phyloP scores from a whole-genome alignment of 2,888 invertebrate genomes.

The Endomychus coccineus region DNA sequence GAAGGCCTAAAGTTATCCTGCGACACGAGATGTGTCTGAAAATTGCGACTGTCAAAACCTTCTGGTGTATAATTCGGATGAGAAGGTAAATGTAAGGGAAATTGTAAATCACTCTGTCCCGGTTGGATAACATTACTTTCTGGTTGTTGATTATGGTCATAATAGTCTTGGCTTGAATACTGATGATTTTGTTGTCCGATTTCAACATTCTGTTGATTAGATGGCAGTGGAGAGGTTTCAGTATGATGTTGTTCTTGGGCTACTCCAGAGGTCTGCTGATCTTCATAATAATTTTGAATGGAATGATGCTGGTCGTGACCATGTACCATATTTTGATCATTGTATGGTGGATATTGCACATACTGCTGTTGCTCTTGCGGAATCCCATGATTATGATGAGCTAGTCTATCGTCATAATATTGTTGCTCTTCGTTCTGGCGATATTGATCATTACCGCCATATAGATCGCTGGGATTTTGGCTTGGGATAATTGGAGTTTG shows the following conservation, averaged over 20 bases:
- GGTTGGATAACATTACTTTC: conserved; percentile 30
- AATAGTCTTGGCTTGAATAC: conserved; percentile 9
- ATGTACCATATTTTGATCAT: too few relatives aligned
- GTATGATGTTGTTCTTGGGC: conserved; percentile 18
- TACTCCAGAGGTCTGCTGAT: conserved; percentile 7
- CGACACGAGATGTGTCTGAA: conserved; percentile 16
- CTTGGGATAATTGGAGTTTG: conserved; percentile 20
- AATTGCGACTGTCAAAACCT: conserved; percentile 17
- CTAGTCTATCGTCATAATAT: too few relatives aligned
- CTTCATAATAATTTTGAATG: too few relatives aligned
- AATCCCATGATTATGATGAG: too few relatives aligned
- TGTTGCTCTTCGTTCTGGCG: too few relatives aligned
- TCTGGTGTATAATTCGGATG: conserved; percentile 30
- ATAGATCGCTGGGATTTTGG: conserved; percentile 14
- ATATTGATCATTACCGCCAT: too few relatives aligned
- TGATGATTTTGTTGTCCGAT: conserved; percentile 15
- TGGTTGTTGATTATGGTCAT: conserved; percentile 18
- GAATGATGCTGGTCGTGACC: too few relatives aligned
- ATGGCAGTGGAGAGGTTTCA: too few relatives aligned
- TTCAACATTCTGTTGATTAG: conserved; percentile 6
- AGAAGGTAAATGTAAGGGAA: conserved; percentile 35
- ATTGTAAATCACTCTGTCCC: conserved; percentile 36
- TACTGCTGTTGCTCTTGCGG: too few relatives aligned
- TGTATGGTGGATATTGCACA: too few relatives aligned
- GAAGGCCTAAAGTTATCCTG: conserved; percentile 29